These are phyloP conservation scores for Pimpla rufipes DNA, from an alignment of 2,888 invertebrate genomes.

Conservation along the genomic window DNA sequence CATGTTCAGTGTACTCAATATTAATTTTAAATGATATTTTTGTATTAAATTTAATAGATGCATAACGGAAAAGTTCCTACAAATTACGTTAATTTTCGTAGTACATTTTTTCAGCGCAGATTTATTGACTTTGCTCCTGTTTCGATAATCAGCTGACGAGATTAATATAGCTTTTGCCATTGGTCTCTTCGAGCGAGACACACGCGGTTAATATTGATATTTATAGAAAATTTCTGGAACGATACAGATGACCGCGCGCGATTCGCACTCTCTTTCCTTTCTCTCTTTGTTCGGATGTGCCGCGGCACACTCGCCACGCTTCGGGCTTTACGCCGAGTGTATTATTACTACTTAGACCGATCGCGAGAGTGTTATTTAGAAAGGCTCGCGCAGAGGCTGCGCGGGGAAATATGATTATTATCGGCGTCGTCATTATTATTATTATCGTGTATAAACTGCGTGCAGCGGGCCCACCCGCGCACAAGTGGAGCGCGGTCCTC, in stretches of 20 bases:
- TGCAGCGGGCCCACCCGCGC: slow-evolving; percentile 50
- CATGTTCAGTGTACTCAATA: too few species aligned
- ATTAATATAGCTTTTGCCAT: neutral
- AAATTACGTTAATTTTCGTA: too few species aligned
- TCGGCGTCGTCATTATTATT: neutral
- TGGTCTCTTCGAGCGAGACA: neutral
- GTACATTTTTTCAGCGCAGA: too few species aligned
- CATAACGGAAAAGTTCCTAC: too few species aligned
- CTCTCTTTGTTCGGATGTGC: slow-evolving; percentile 19
- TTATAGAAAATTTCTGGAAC: neutral
- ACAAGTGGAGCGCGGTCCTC: slow-evolving; percentile 51
- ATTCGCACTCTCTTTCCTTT: slow-evolving; percentile 19
- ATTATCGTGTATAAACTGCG: neutral
- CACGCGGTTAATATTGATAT: too few species aligned
- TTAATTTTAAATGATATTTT: too few species aligned
- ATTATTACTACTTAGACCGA: slow-evolving; percentile 26
- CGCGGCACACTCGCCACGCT: neutral
- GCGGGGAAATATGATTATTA: slow-evolving; percentile 10
- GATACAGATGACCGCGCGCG: neutral
- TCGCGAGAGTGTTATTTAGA: slow-evolving; percentile 53
- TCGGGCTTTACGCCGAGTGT: slow-evolving; percentile 18
- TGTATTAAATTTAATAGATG: too few species aligned
- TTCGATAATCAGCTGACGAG: too few species aligned
- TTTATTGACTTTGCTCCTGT: too few species aligned
- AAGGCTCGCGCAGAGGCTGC: slow-evolving; percentile 33